Evolutionary conservation across 92 coral and sea anemone species (phyloP), one percentile per base, ranked within the genome.

Genomic region (Anthopleura xanthogrammica): DNA sequence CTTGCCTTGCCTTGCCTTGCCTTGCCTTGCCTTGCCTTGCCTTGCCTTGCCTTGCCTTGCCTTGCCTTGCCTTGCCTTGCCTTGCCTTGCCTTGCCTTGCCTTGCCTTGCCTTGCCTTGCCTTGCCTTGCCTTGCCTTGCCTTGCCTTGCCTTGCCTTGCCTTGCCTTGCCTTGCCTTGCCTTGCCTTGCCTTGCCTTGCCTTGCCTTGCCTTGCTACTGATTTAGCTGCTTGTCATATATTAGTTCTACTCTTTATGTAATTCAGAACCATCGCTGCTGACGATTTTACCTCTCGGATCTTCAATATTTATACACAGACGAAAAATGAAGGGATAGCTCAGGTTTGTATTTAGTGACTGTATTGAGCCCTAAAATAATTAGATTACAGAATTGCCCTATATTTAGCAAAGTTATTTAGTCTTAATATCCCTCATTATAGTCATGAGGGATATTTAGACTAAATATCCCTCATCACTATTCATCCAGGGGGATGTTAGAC

Each of bases 261-360:
- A 7, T 20, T n/a, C 52, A 96, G 99, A 85, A 89, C 99, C 39
- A 82, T 94, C 7, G 88, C 87, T 20, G 94, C 92, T 16, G 99
- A 96, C 72, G 76, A 48, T 16, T 96, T 96, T 43, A 92, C 93
- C 17, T 87, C 89, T 41, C 88, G 92, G 65, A 90, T 96, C 78
- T 94, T 88, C 89, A 89, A 94, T 52, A 94, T 96, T 64, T 94
- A 92, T 85, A 95, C 94, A 46, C 90, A 80, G 75, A 87, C 90
- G 78, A 90, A 91, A 75, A 85, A 82, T 39, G 99, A 96, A 85
- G 98, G 98, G 40, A 62, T 89, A 24, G 80, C 91, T 39, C 99
- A 96, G 99, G 99, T 95, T 39, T 41, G 76, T 64, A 41, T 22
- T 72, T 22, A 41, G 29, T 4, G 3, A 6, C 70, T 20, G 70